phyloP scores from a whole-genome alignment of 2,888 invertebrate species.

The Imbricaverruca yamaguchii region DNA sequence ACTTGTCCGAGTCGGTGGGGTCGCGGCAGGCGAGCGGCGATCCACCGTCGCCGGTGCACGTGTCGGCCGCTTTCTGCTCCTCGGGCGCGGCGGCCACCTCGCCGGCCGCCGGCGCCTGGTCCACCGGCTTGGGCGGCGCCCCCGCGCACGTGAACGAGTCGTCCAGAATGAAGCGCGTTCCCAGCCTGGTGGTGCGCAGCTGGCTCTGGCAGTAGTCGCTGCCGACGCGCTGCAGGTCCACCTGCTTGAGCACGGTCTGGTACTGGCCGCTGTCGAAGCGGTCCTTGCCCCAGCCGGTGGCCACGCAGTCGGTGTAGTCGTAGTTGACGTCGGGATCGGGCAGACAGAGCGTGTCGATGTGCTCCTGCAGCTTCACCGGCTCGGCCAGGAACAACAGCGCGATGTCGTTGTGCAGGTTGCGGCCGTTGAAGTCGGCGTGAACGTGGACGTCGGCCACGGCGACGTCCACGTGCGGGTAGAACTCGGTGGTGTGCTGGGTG shows the following conservation, averaged over 20 bases:
- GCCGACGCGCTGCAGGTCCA: constrained; percentile 48
- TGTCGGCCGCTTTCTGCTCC: constrained; percentile 50
- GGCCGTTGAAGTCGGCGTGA: constrained; percentile 35
- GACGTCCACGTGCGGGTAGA: constrained; percentile 61
- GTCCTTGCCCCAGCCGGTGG: constrained; percentile 69
- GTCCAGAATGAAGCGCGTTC: constrained; percentile 28
- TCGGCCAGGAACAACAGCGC: constrained; percentile 58
- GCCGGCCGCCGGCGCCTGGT: not conserved
- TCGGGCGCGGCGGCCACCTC: too few relatives aligned
- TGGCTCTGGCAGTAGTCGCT: constrained; percentile 26
- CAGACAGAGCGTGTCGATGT: constrained; percentile 64
- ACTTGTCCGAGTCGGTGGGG: constrained; percentile 23
- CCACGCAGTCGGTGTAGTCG: constrained; percentile 53
- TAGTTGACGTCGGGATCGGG: constrained; percentile 49
- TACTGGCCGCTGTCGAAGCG: constrained; percentile 55
- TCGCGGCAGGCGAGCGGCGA: constrained; percentile 62
- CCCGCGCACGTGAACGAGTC: constrained; percentile 33
- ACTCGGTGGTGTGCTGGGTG: constrained; percentile 62
- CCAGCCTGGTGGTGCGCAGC: constrained; percentile 30
- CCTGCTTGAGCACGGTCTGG: constrained; percentile 65
- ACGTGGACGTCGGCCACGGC: constrained; percentile 44
- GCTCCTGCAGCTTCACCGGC: constrained; percentile 56
- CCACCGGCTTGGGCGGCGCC: constrained; percentile 12
- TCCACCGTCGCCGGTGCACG: constrained; percentile 74
- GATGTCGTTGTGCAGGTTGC: constrained; percentile 54